Percentiles rank a stretch among this genome's conserved stretches.
Evolutionary conservation across 2,797 vertebrate genomes (phyloP).

Genomic region (Pangasius macronema): DNA sequence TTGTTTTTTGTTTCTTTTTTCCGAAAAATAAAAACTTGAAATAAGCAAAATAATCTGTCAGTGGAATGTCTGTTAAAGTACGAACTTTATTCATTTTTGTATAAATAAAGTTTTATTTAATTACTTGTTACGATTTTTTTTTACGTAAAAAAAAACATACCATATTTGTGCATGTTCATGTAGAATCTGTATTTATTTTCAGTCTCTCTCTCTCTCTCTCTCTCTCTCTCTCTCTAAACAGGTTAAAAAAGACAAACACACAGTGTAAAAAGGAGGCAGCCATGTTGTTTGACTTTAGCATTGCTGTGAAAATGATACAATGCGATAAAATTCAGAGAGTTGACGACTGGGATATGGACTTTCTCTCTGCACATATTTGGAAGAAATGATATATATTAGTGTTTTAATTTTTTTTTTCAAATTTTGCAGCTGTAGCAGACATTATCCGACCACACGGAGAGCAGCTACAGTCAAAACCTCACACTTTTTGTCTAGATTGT

Average conservation of each 20-base stretch:
- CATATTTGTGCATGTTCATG: neutral
- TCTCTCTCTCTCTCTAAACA: too few relatives aligned
- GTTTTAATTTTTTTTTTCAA: neutral
- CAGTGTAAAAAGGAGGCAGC: neutral
- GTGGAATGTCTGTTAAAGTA: too few relatives aligned
- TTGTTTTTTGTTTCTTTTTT: too few relatives aligned
- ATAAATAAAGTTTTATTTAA: too few relatives aligned
- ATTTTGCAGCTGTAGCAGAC: neutral
- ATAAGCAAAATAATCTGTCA: too few relatives aligned
- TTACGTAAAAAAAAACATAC: too few relatives aligned
- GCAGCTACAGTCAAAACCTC: neutral
- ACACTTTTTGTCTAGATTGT: slow-evolving; percentile 5
- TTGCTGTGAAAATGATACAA: neutral
- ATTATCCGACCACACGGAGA: neutral
- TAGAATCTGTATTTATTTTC: neutral
- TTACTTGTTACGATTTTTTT: too few relatives aligned
- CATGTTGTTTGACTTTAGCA: neutral
- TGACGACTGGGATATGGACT: neutral
- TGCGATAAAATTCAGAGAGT: neutral
- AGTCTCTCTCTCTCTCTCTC: too few relatives aligned
- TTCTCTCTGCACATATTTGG: neutral
- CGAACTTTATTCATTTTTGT: too few relatives aligned
- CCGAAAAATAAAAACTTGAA: too few relatives aligned
- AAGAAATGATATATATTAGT: neutral
- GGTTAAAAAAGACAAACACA: neutral